Evolutionary conservation across 2,888 invertebrate species (phyloP).

Genomic region (Diarsia brunnea): DNA sequence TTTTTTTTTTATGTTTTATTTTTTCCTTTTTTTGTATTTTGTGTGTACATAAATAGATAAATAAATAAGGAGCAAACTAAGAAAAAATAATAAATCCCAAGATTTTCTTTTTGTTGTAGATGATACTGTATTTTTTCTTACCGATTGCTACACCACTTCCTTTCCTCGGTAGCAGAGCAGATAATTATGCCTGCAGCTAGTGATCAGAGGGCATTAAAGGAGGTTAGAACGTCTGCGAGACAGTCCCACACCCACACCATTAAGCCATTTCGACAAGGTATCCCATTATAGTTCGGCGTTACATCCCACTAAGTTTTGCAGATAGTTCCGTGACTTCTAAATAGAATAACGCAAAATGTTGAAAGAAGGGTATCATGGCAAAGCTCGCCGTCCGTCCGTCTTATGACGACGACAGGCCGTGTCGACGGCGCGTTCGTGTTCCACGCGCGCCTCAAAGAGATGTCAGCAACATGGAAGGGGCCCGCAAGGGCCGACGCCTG

Average conservation of each 20-base stretch:
- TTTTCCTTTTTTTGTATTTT: no score
- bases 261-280: background rate
- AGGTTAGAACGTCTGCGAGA: background rate
- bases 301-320: background rate
- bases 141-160: background rate
- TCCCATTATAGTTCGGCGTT: background rate
- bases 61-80: no score
- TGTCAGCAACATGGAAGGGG: no score
- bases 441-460: no score
- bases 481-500: no score
- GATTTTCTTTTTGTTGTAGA: background rate
- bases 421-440: no score
- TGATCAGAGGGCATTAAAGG: background rate
- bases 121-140: background rate
- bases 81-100: background rate
- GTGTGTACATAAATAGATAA: no score
- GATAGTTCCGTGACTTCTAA: background rate
- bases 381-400: no score
- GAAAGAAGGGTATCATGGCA: no score
- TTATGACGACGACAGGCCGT: no score
- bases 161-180: background rate
- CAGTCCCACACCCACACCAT: background rate
- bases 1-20: no score
- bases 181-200: background rate
- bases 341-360: background rate